Percentiles rank a stretch among this genome's conserved stretches.
Evolutionary conservation across 2,113 vertebrate genomes (phyloP).

Genomic region (Zootoca vivipara): DNA sequence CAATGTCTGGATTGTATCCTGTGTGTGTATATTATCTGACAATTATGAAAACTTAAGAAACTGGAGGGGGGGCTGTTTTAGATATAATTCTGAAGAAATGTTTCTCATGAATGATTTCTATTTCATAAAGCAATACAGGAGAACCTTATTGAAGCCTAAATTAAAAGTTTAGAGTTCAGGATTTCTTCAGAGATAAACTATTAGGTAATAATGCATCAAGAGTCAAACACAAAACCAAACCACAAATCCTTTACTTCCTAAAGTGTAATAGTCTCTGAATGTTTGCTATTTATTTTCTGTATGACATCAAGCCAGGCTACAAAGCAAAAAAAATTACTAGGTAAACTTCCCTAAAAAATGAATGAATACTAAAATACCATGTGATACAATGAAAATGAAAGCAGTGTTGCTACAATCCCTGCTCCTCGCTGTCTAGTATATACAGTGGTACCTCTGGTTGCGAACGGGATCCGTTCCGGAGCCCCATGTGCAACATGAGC

Average conservation of each 20-base stretch:
- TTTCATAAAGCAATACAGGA: neutral
- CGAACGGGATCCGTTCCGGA: too few relatives aligned
- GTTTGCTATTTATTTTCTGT: neutral
- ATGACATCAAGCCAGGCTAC: conserved; percentile 7
- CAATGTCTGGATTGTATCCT: neutral
- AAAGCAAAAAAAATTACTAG: neutral
- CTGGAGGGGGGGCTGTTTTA: neutral
- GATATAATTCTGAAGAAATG: neutral
- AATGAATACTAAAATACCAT: conserved; percentile 11
- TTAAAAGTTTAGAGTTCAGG: neutral
- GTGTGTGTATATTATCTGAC: neutral
- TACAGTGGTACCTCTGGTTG: too few relatives aligned
- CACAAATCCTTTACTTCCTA: neutral
- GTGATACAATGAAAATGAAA: neutral
- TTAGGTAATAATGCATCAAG: neutral
- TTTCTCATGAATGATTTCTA: neutral
- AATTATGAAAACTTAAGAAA: neutral
- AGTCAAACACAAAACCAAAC: conserved; percentile 6
- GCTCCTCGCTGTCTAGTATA: neutral
- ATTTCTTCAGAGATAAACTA: neutral
- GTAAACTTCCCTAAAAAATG: neutral
- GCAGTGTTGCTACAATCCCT: neutral
- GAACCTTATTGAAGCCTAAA: neutral
- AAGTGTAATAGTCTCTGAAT: neutral
- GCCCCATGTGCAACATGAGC: too few relatives aligned